These are phyloP conservation scores for Notolepis coatsorum DNA, from an alignment of 2,797 vertebrate species.

Conservation along the genomic window DNA sequence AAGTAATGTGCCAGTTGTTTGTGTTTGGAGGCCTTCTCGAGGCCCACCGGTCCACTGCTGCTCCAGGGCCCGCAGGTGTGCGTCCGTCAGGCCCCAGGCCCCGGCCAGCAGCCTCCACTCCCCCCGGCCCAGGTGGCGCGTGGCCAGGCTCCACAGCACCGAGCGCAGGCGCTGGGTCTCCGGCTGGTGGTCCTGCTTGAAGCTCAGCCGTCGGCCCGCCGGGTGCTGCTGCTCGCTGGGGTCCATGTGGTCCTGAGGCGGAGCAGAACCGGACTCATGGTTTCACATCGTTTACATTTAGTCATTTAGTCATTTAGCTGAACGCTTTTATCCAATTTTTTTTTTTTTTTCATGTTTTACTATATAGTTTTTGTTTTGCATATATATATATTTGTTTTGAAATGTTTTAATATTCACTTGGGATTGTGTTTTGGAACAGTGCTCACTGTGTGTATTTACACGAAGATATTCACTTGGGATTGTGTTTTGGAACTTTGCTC, in stretches of 20 bases:
- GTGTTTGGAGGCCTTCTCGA: no score
- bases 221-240: constrained; percentile 69
- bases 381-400: background rate
- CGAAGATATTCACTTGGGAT: no score
- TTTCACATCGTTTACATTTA: no score
- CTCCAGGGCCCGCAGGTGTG: constrained; percentile 87
- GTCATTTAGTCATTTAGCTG: no score
- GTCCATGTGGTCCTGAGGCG: constrained; percentile 74
- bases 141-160: constrained; percentile 89
- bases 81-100: constrained; percentile 90
- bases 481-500: no score
- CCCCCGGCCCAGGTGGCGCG: constrained; percentile 81
- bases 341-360: no score
- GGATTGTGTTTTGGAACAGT: no score
- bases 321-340: no score
- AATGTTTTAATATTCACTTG: no score
- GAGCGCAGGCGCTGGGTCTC: constrained; percentile 90
- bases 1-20: no score
- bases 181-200: constrained; percentile 87
- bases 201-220: constrained; percentile 79
- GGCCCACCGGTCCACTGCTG: constrained; percentile 85
- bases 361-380: constrained; percentile 6
- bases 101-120: constrained; percentile 91
- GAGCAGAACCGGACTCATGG: no score
- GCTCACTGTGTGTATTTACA: no score